Evolutionary conservation across 2,797 vertebrate genomes (phyloP).

Genomic region (Premnoplex brunnescens): DNA sequence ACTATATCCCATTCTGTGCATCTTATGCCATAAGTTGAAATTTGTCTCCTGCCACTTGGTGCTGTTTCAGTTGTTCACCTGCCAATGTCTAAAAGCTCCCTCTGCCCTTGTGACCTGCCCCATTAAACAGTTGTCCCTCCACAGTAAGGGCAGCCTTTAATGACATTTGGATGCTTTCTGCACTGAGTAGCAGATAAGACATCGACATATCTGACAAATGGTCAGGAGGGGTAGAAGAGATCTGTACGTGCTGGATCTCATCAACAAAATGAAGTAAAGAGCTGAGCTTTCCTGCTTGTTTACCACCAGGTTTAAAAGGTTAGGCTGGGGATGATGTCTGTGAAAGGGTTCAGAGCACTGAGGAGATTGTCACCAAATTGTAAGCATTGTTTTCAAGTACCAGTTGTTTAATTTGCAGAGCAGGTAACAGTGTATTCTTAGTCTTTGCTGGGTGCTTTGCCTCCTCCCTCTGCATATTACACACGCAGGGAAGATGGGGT

Average conservation of each 20-base stretch:
- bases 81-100: neutral
- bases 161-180: neutral
- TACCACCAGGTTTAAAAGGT: neutral
- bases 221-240: neutral
- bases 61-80: neutral
- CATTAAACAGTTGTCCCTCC: neutral
- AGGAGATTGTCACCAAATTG: neutral
- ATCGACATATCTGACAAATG: neutral
- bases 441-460: neutral
- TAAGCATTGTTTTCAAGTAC: neutral
- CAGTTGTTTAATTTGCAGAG: neutral
- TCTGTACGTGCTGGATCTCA: neutral
- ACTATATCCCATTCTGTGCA: neutral
- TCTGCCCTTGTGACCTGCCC: neutral
- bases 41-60: neutral
- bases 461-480: neutral
- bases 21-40: neutral
- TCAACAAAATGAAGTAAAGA: neutral
- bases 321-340: neutral
- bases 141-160: neutral
- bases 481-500: accelerated
- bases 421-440: neutral
- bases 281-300: neutral
- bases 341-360: neutral
- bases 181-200: neutral